A percentile compares a stretch with the other conserved stretches of the same genome.
phyloP scores from a whole-genome alignment of 2,888 invertebrate genomes.

The Meteorus colon region DNA sequence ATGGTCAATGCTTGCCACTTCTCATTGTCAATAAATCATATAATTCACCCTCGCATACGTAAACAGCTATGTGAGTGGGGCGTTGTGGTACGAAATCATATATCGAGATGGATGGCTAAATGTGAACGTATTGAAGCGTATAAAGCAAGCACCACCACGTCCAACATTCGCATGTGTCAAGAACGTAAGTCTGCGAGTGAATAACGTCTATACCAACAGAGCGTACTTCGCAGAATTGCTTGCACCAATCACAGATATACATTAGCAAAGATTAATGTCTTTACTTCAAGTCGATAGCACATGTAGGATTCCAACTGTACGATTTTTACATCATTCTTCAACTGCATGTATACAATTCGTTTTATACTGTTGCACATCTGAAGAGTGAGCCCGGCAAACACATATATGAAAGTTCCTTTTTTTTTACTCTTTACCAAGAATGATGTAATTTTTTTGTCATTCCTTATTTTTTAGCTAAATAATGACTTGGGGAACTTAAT shows the following conservation, averaged over 20 bases:
- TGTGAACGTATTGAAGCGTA: constrained; percentile 19
- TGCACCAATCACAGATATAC: constrained; percentile 16
- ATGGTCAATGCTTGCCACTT: background rate
- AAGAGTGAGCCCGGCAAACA: too few species aligned
- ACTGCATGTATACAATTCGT: too few species aligned
- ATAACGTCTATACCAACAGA: constrained; percentile 46
- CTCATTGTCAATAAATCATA: constrained; percentile 56
- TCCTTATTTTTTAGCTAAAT: too few species aligned
- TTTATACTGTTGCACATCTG: too few species aligned
- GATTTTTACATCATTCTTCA: background rate
- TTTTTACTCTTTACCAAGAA: too few species aligned
- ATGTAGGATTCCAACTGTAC: constrained; percentile 1
- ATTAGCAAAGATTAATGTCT: constrained; percentile 50
- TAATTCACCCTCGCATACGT: background rate
- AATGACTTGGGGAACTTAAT: too few species aligned
- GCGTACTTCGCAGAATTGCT: constrained; percentile 50
- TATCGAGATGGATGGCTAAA: constrained; percentile 23
- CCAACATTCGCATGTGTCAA: constrained; percentile 3
- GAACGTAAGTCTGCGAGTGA: constrained; percentile 40
- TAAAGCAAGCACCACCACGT: too few species aligned
- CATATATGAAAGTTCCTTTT: too few species aligned
- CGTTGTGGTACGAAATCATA: background rate
- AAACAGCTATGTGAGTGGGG: background rate
- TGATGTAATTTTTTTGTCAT: too few species aligned
- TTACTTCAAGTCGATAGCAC: constrained; percentile 45